Conservation (phyloP, 2,797 vertebrate genomes). For the Macropodus opercularis region DNA sequence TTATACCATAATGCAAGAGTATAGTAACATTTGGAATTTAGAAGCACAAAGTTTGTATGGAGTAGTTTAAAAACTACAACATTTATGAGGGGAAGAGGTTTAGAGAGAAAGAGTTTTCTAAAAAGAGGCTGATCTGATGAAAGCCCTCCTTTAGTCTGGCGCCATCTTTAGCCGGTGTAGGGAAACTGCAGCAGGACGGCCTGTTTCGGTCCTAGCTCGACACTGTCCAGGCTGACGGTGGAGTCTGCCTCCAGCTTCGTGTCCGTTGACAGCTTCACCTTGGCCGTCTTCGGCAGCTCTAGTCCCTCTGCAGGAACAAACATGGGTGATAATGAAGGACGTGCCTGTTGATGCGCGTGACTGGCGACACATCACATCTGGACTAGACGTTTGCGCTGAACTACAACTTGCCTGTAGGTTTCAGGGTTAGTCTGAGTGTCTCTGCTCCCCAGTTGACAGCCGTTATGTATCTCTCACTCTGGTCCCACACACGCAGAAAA, state of each 20-base stretch:
- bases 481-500: conserved; percentile 89
- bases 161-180: conserved; percentile 74
- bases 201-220: conserved; percentile 73
- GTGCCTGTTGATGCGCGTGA: neutral
- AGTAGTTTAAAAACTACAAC: no score
- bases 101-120: neutral
- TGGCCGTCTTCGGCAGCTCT: conserved; percentile 69
- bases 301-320: conserved; percentile 53
- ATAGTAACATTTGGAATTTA: no score
- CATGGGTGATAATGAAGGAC: neutral
- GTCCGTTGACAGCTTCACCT: conserved; percentile 77
- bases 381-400: no score
- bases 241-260: conserved; percentile 20
- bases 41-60: no score
- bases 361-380: neutral
- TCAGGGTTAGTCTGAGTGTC: conserved; percentile 43
- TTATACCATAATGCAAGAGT: no score
- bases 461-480: conserved; percentile 85
- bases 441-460: conserved; percentile 81
- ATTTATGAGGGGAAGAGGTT: no score
- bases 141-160: conserved; percentile 22
- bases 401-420: conserved; percentile 40
- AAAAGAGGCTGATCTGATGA: conserved; percentile 2
- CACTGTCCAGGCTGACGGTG: conserved; percentile 53
- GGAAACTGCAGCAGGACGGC: conserved; percentile 84